phyloP scores from a whole-genome alignment of 1,140 invertebrate genomes.

The Rhagoletis pomonella region DNA sequence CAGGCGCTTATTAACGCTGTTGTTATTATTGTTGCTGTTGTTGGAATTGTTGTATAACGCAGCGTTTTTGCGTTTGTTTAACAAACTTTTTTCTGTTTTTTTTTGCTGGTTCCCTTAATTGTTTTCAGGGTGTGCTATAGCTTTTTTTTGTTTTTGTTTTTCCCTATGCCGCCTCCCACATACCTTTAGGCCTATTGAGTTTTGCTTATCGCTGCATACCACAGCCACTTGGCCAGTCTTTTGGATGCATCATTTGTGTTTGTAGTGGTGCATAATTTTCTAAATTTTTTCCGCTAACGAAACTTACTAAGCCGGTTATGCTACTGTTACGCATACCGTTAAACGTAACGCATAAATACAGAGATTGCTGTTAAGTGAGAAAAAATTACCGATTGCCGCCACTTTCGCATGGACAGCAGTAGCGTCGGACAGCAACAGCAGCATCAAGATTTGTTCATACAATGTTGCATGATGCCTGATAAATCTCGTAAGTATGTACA shows the following conservation, averaged over 20 bases:
- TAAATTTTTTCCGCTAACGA: not conserved
- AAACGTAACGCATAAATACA: not conserved
- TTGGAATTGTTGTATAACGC: conserved; percentile 42
- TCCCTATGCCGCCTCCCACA: too few species aligned
- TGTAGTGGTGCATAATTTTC: not conserved
- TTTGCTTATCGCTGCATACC: conserved; percentile 14
- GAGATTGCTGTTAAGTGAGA: not conserved
- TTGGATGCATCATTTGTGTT: not conserved
- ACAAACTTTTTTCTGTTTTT: not conserved
- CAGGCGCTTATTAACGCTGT: not conserved
- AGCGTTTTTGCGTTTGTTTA: conserved; percentile 21
- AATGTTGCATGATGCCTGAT: not conserved
- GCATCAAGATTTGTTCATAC: not conserved
- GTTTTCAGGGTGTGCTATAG: not conserved
- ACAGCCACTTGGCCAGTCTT: not conserved
- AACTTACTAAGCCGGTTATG: too few species aligned
- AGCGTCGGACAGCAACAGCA: not conserved
- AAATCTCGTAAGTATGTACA: not conserved
- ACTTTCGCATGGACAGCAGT: not conserved
- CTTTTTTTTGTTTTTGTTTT: too few species aligned
- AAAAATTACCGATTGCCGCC: conserved; percentile 16
- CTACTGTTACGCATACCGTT: not conserved
- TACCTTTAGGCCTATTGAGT: conserved; percentile 9
- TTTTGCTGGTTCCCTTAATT: conserved; percentile 12
- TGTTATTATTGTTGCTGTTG: not conserved